Evolutionary conservation across 92 coral and sea anemone species (phyloP).

Genomic region (Ricordea florida): DNA sequence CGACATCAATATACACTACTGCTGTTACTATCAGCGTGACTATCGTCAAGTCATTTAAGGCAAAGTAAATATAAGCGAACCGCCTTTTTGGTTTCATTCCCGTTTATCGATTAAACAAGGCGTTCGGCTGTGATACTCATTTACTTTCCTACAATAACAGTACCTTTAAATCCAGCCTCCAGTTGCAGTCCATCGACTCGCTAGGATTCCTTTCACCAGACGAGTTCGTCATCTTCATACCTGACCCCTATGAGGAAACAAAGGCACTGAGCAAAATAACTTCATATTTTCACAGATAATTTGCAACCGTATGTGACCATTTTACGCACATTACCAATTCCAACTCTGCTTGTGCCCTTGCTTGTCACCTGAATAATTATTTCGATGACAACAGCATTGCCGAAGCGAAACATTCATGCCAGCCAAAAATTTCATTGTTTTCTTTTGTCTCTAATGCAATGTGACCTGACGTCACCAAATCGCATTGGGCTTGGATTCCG

Average conservation of each 20-base stretch:
- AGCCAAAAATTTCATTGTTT: neutral
- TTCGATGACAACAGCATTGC: neutral
- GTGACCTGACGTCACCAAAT: constrained; percentile 22
- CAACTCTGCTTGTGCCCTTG: constrained; percentile 8
- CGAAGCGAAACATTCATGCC: constrained; percentile 15
- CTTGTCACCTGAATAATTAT: constrained; percentile 32
- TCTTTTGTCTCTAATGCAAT: neutral
- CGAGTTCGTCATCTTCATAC: no score
- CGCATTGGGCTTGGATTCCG: no score
- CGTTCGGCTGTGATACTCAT: constrained; percentile 2
- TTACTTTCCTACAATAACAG: neutral
- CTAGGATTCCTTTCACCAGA: constrained; percentile 1
- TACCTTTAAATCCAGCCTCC: constrained; percentile 43
- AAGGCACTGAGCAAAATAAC: no score
- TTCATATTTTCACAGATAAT: no score
- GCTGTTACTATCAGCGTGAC: no score
- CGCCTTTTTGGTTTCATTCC: no score
- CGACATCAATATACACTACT: no score
- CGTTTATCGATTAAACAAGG: no score
- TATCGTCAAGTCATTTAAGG: no score
- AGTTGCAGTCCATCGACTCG: constrained; percentile 22
- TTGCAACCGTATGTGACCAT: no score
- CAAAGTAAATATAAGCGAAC: no score
- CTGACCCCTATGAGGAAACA: no score
- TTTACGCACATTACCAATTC: constrained; percentile 16